phyloP scores from a whole-genome alignment of 2,888 invertebrate species.

The Invenusta paracnida region DNA sequence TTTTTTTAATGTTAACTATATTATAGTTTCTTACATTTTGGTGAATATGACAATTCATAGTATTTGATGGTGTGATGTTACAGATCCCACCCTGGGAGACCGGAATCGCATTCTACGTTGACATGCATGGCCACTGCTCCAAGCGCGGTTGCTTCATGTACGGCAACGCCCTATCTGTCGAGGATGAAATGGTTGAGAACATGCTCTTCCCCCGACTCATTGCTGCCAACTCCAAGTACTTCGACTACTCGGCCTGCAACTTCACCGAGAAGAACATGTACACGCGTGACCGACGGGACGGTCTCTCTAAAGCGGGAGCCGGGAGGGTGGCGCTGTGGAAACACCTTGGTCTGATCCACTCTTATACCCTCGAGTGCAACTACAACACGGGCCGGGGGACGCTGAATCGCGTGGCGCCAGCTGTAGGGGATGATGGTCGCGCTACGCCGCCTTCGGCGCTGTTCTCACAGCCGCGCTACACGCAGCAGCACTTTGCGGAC shows the following conservation, averaged over 20 bases:
- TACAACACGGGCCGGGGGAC: constrained; percentile 75
- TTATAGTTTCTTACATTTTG: too few species aligned
- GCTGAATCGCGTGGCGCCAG: not conserved
- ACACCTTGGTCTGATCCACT: constrained; percentile 76
- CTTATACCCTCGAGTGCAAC: constrained; percentile 78
- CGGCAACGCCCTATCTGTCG: constrained; percentile 80
- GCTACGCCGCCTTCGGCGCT: constrained; percentile 66
- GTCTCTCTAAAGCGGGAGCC: constrained; percentile 77
- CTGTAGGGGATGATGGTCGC: constrained; percentile 50
- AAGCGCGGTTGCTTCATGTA: constrained; percentile 91
- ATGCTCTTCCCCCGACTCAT: constrained; percentile 81
- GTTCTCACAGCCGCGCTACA: constrained; percentile 69
- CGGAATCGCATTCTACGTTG: constrained; percentile 70
- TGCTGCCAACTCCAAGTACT: constrained; percentile 81
- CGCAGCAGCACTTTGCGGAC: constrained; percentile 77
- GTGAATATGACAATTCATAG: too few species aligned
- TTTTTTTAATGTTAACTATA: too few species aligned
- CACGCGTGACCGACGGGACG: constrained; percentile 76
- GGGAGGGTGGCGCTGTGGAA: constrained; percentile 83
- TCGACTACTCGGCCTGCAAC: constrained; percentile 85
- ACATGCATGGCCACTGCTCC: constrained; percentile 85
- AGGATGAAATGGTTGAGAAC: constrained; percentile 65
- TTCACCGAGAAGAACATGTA: constrained; percentile 83
- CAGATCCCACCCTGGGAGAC: constrained; percentile 56
- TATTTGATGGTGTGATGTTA: too few species aligned